These are phyloP conservation scores for Trichogramma pretiosum DNA, from an alignment of 1,140 invertebrate genomes.

Conservation along the genomic window DNA sequence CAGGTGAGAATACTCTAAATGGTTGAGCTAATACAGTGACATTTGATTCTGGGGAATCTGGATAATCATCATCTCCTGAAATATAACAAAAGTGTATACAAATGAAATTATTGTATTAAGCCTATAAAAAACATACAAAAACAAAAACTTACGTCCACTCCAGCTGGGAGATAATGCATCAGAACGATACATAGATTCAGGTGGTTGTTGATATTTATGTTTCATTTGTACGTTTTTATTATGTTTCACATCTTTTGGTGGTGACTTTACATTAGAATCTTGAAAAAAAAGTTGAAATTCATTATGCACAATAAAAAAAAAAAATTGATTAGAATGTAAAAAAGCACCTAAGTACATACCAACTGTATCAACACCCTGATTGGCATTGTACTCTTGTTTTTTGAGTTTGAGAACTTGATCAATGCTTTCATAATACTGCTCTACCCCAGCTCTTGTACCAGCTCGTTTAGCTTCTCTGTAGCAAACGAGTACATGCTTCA, in stretches of 20 bases:
- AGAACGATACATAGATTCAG: slow-evolving; percentile 32
- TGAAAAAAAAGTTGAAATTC: too few species aligned
- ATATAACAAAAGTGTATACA: slow-evolving; percentile 4
- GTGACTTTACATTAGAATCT: slow-evolving; percentile 39
- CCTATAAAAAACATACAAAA: not conserved
- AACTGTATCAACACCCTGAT: slow-evolving; percentile 36
- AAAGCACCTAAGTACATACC: slow-evolving; percentile 26
- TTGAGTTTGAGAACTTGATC: slow-evolving; percentile 37
- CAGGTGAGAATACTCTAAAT: slow-evolving; percentile 37
- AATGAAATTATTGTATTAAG: not conserved
- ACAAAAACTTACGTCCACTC: slow-evolving; percentile 29
- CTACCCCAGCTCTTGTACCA: slow-evolving; percentile 35
- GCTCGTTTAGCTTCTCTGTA: slow-evolving; percentile 40
- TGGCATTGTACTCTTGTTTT: slow-evolving; percentile 22
- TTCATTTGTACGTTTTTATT: slow-evolving; percentile 42
- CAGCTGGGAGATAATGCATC: slow-evolving; percentile 38
- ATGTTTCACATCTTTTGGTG: slow-evolving; percentile 40
- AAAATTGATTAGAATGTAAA: slow-evolving; percentile 1
- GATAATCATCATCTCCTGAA: slow-evolving; percentile 40
- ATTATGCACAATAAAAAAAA: slow-evolving; percentile 5
- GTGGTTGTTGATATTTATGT: slow-evolving; percentile 34
- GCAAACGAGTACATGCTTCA: slow-evolving; percentile 42
- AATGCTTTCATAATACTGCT: slow-evolving; percentile 42
- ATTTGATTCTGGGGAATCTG: slow-evolving; percentile 44
- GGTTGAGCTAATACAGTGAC: slow-evolving; percentile 41